Conservation (phyloP, 1,140 invertebrate species). For the Drosophila miranda region DNA sequence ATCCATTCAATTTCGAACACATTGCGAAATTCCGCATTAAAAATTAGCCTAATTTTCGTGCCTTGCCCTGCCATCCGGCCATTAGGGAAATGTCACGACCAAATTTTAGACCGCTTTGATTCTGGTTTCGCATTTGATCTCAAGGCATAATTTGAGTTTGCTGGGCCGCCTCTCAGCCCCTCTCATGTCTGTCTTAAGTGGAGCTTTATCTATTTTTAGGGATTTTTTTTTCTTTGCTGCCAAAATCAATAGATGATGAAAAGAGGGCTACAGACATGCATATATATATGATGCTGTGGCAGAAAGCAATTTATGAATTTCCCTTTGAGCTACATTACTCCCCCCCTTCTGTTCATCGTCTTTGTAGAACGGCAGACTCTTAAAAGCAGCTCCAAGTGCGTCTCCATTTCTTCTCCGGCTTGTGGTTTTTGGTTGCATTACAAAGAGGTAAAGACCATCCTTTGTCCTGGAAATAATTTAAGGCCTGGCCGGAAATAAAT, state of each 20-base stretch:
- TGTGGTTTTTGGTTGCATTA: neutral
- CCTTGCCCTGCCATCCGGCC: neutral
- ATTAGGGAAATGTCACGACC: slow-evolving; percentile 49
- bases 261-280: too few species aligned
- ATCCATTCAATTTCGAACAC: neutral
- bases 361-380: too few species aligned
- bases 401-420: slow-evolving; percentile 2
- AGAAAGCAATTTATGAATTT: neutral
- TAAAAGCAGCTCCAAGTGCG: neutral
- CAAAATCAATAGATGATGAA: slow-evolving; percentile 28
- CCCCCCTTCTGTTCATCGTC: neutral
- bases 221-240: slow-evolving; percentile 8
- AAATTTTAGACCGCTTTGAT: slow-evolving; percentile 50
- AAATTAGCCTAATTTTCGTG: slow-evolving; percentile 43
- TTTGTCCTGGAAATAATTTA: slow-evolving; percentile 54
- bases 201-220: slow-evolving; percentile 12
- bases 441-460: slow-evolving; percentile 22
- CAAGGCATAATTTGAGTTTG: slow-evolving; percentile 37
- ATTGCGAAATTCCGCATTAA: slow-evolving; percentile 45
- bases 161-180: too few species aligned
- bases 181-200: slow-evolving; percentile 13
- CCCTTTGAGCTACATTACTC: neutral
- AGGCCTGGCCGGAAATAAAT: slow-evolving; percentile 19
- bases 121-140: slow-evolving; percentile 40
- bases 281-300: neutral